Percentiles rank a stretch among this genome's conserved stretches.
These are phyloP conservation scores for Scylla paramamosain DNA, from an alignment of 1,140 invertebrate genomes.

Conservation along the genomic window DNA sequence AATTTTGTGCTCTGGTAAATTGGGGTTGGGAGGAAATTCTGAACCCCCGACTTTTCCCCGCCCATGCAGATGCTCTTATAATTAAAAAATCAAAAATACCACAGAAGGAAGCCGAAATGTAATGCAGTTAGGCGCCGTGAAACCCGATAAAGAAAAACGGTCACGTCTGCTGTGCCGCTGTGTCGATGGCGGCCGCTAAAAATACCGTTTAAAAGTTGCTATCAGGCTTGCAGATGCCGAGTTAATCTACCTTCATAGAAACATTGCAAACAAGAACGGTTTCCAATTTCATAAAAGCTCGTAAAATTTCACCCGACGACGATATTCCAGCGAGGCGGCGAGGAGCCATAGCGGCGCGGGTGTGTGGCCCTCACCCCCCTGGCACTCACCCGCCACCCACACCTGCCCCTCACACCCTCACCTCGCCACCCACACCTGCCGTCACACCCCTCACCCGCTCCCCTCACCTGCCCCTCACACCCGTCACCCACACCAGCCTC, in stretches of 20 bases:
- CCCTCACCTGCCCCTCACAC: too few species aligned
- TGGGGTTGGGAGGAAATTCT: neutral
- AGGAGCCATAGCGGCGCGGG: neutral
- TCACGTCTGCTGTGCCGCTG: neutral
- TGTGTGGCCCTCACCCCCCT: neutral
- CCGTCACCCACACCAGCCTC: too few species aligned
- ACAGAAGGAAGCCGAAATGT: neutral
- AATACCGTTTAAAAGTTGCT: neutral
- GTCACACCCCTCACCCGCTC: too few species aligned
- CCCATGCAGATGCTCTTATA: neutral
- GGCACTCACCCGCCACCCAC: neutral
- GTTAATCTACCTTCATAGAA: slow-evolving; percentile 7
- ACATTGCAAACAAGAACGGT: slow-evolving; percentile 13
- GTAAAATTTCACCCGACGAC: neutral
- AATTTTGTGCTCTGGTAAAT: neutral
- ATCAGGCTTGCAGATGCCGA: neutral
- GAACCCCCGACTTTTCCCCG: neutral
- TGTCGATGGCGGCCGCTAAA: neutral
- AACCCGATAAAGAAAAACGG: neutral
- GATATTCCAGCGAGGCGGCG: neutral
- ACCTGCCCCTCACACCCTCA: too few species aligned
- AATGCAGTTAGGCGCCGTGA: neutral
- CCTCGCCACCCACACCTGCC: too few species aligned
- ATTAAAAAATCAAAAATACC: neutral
- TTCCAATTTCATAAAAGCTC: slow-evolving; percentile 19